Base-by-base conservation (phyloP, 1,140 invertebrate genomes). In the Mycetomoellerius zeteki region DNA sequence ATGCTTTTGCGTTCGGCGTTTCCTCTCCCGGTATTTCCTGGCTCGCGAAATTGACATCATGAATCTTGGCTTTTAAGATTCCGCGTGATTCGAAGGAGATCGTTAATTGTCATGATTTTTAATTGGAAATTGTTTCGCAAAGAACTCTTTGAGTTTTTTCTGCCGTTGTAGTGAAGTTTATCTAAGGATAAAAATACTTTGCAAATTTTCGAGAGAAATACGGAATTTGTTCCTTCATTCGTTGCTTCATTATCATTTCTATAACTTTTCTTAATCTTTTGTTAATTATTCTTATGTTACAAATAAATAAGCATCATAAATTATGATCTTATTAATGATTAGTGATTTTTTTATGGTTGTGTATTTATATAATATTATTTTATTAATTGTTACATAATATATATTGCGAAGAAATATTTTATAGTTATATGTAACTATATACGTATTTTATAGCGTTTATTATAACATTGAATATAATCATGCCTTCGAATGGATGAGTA, bases 401-500 rank as follows among this genome's bases (percentile, higher is more conserved):
- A 37, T 37, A 27, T 37, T 19, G 12, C 47, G 7, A 58, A 43
- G n/a, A 50, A 14, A 27, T 60, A 75, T 82, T 72, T 72, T 27
- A 47, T 72, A 73, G 16, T n/a, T 56, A 4, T 50, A 30, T 10
- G 5, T 10, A 43, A 2, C 37, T 43, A 43, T 43, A 43, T 43
- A 43, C 37, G 37, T 43, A 10, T 71, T 86, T 85, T 76, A 77
- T 85, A 64, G 75, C 8, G 33, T 64, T 62, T 14, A 30, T 67
- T 43, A 43, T 64, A 47, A 52, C 27, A 56, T 54, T 33, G 33
- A 73, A 84, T 87, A 84, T 87, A 64, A 84, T 73, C 58, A 54
- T 56, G 86, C 69, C 64, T 87, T 87, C 67, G 47, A 72, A 84
- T 60, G 52, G 30, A 80, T 30, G 77, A 52, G 21, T 82, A 77